Conservation (phyloP, 2,113 vertebrate genomes). For the Pandion haliaetus region DNA sequence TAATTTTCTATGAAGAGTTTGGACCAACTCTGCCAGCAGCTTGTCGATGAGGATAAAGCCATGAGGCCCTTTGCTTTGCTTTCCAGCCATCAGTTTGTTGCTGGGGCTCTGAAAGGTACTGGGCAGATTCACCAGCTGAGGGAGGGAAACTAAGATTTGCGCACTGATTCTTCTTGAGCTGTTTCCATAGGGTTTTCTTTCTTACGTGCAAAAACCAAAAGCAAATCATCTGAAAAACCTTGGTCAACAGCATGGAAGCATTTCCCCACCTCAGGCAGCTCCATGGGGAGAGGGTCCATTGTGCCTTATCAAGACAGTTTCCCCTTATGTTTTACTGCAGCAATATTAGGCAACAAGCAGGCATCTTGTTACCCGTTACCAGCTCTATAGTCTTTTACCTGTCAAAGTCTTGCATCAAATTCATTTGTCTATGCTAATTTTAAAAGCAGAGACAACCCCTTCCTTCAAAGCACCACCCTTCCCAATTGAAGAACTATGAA, state of each 20-base stretch:
- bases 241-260: neutral
- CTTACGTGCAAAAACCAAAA: neutral
- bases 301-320: neutral
- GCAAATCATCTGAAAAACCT: neutral
- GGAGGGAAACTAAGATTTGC: neutral
- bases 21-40: neutral
- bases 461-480: neutral
- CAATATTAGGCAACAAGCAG: neutral
- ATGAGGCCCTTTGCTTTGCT: neutral
- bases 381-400: neutral
- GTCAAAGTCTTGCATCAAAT: neutral
- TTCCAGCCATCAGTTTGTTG: neutral
- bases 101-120: neutral
- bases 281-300: neutral
- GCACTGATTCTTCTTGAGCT: neutral
- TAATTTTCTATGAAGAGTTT: neutral
- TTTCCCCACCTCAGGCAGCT: neutral
- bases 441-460: neutral
- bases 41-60: neutral
- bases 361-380: neutral
- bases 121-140: neutral
- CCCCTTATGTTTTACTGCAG: neutral
- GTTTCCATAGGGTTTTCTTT: neutral
- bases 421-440: neutral
- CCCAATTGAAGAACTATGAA: neutral